Conservation (phyloP, 2,797 vertebrate species). For the Anguilla megastoma region DNA sequence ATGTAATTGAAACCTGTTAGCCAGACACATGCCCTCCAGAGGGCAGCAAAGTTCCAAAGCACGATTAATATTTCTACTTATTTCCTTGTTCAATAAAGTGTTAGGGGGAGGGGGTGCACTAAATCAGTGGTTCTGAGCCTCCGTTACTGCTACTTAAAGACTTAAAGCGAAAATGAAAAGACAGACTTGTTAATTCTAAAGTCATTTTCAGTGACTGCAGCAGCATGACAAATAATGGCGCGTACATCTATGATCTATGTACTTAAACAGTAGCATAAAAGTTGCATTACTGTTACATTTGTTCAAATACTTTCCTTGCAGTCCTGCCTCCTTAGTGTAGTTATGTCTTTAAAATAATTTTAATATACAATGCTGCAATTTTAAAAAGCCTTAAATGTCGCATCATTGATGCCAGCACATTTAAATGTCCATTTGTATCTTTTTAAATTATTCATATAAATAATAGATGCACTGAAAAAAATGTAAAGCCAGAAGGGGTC, state of each 20-base stretch:
- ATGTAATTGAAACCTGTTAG: constrained; percentile 16
- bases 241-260: not conserved
- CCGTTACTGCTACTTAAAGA: not conserved
- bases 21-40: constrained; percentile 31
- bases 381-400: not conserved
- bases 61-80: constrained; percentile 9
- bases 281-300: not conserved
- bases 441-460: not conserved
- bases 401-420: not conserved
- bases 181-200: not conserved
- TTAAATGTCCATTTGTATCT: not conserved
- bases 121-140: not conserved
- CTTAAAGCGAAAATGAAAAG: not conserved
- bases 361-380: not conserved
- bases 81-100: not conserved
- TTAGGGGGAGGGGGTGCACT: not conserved
- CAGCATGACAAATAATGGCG: not conserved
- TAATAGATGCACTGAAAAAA: not conserved
- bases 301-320: not conserved
- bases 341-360: not conserved
- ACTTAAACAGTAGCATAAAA: not conserved
- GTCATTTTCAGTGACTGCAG: not conserved
- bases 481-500: not conserved
- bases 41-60: constrained; percentile 40
- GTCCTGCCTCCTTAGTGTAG: not conserved